A percentile compares a stretch with the other conserved stretches of the same genome.
These are phyloP conservation scores for Stichodactyla mertensii DNA, from an alignment of 64 coral and sea anemone genomes.

Conservation along the genomic window DNA sequence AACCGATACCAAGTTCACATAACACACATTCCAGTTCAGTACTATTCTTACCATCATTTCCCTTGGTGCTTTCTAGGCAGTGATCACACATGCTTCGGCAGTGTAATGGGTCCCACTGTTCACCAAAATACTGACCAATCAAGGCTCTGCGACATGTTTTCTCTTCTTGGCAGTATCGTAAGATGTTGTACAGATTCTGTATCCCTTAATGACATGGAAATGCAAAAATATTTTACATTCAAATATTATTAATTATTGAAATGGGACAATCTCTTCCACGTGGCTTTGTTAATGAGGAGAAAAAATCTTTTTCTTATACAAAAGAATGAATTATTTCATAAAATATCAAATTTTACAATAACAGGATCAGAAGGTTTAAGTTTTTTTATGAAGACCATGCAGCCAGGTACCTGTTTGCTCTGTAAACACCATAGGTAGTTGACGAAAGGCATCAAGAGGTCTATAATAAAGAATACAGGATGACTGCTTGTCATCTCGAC, in stretches of 20 bases:
- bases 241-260: not conserved
- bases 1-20: too few relatives aligned
- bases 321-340: too few relatives aligned
- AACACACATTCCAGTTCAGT: too few relatives aligned
- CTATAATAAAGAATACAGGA: slow-evolving; percentile 84
- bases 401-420: slow-evolving; percentile 64
- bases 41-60: not conserved
- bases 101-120: slow-evolving; percentile 66
- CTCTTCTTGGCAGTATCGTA: slow-evolving; percentile 66
- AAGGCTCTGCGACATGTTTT: slow-evolving; percentile 56
- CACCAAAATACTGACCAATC: slow-evolving; percentile 94
- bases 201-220: slow-evolving; percentile 31
- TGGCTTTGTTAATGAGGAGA: too few relatives aligned
- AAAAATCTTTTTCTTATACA: too few relatives aligned
- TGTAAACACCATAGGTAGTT: slow-evolving; percentile 88
- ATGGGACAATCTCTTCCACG: too few relatives aligned
- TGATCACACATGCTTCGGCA: slow-evolving; percentile 87
- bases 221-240: not conserved
- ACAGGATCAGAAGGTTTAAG: too few relatives aligned
- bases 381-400: too few relatives aligned
- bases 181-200: slow-evolving; percentile 87
- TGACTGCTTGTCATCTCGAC: slow-evolving; percentile 58
- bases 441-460: slow-evolving; percentile 76
- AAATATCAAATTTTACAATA: too few relatives aligned
- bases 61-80: slow-evolving; percentile 7